phyloP scores from a whole-genome alignment of 2,797 vertebrate species.

The Crypturellus tataupa region DNA sequence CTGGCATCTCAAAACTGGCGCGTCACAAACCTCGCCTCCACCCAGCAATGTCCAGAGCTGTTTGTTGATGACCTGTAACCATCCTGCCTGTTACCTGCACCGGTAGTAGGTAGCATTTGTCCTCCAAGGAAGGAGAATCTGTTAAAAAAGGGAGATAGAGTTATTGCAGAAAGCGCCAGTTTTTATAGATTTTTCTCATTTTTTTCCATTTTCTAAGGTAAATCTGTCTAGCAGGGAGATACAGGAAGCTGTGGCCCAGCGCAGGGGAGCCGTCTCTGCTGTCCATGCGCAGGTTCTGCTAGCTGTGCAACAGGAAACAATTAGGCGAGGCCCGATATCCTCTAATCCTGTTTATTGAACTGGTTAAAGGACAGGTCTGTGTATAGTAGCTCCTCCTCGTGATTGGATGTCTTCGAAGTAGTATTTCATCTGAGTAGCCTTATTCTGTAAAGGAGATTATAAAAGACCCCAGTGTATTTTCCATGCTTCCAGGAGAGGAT shows the following conservation, averaged over 20 bases:
- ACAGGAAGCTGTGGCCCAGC: background rate
- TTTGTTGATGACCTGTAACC: background rate
- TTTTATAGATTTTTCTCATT: fast-evolving
- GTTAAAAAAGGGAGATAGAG: background rate
- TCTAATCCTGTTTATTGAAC: background rate
- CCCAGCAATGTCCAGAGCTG: background rate
- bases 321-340: background rate
- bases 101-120: background rate
- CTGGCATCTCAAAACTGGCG: background rate
- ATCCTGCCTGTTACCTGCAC: background rate
- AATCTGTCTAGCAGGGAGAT: background rate
- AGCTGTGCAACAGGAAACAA: background rate
- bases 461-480: background rate
- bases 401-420: background rate
- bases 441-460: background rate
- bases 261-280: background rate
- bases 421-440: background rate
- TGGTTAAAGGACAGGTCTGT: background rate
- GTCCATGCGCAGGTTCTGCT: background rate
- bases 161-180: background rate
- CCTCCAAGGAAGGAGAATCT: background rate
- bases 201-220: background rate
- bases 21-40: background rate
- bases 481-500: background rate
- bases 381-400: background rate